Conservation (phyloP, 2,888 invertebrate species). For the Zele albiditarsus region DNA sequence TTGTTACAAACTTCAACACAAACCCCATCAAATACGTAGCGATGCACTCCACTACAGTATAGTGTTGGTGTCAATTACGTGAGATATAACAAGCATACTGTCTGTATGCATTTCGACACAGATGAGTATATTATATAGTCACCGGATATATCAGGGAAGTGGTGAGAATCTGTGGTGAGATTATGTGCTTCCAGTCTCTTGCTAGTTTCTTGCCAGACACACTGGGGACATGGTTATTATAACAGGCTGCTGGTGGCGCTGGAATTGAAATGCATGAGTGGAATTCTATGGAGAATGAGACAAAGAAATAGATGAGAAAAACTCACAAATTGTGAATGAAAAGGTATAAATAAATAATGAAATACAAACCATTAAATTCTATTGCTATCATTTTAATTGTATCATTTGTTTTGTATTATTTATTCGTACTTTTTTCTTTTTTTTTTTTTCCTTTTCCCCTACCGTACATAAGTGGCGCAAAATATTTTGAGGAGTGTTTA, state of each 20-base stretch:
- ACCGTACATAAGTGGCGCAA: not conserved
- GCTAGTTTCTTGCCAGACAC: constrained; percentile 44
- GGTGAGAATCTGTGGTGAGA: constrained; percentile 21
- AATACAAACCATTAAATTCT: constrained; percentile 23
- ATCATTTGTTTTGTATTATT: constrained; percentile 53
- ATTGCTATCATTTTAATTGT: constrained; percentile 56
- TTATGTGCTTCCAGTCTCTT: constrained; percentile 40
- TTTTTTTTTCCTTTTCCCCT: constrained; percentile 11
- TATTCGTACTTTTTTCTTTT: constrained; percentile 6
- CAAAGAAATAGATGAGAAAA: constrained; percentile 27
- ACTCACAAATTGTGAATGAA: constrained; percentile 5
- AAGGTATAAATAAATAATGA: constrained; percentile 27
- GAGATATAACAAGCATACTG: constrained; percentile 18
- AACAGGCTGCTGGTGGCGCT: constrained; percentile 51
- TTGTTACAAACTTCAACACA: too few species aligned
- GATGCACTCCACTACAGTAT: not conserved
- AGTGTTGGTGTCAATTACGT: not conserved
- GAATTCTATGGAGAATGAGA: constrained; percentile 15
- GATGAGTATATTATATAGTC: not conserved
- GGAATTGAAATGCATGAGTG: constrained; percentile 24
- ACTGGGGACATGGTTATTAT: constrained; percentile 58
- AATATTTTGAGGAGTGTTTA: not conserved
- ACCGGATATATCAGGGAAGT: not conserved
- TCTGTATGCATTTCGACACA: constrained; percentile 11
- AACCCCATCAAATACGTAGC: not conserved